Conservation (phyloP, 2,888 invertebrate species). For the Phoenoteleia sp. region DNA sequence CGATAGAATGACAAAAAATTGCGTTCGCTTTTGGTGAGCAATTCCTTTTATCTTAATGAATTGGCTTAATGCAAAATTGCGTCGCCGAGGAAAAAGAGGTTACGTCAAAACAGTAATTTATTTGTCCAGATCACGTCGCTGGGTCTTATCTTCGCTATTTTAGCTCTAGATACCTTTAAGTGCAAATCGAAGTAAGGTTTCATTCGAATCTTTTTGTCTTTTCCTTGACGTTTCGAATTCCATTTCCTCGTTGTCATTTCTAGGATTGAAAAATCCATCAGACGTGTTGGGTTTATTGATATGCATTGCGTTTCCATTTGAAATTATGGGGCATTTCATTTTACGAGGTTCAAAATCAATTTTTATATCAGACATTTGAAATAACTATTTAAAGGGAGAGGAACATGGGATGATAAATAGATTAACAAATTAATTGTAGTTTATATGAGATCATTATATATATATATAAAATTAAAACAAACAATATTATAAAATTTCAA, state of each 20-base stretch:
- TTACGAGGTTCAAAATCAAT: too few relatives aligned
- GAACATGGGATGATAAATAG: too few relatives aligned
- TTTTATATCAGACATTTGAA: too few relatives aligned
- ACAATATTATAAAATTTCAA: too few relatives aligned
- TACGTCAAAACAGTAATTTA: constrained; percentile 9
- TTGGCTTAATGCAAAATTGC: constrained; percentile 3
- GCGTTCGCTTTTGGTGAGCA: not conserved
- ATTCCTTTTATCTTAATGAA: constrained; percentile 33
- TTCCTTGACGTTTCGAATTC: constrained; percentile 53
- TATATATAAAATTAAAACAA: too few relatives aligned
- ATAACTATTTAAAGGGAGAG: not conserved
- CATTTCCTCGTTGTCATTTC: constrained; percentile 52
- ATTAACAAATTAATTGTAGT: too few relatives aligned
- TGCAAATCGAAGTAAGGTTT: constrained; percentile 59
- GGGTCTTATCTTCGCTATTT: constrained; percentile 9
- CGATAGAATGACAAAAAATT: constrained; percentile 17
- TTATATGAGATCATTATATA: too few relatives aligned
- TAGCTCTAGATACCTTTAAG: constrained; percentile 32
- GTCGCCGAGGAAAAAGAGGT: not conserved
- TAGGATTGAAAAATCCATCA: constrained; percentile 66
- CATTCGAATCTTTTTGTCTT: constrained; percentile 22
- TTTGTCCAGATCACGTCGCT: constrained; percentile 9
- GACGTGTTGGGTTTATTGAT: constrained; percentile 33
- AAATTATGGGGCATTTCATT: constrained; percentile 1
- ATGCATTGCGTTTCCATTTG: constrained; percentile 19